Evolutionary conservation across 2,888 invertebrate genomes (phyloP), one percentile per base, ranked within the genome.

Genomic region (Caenorhabditis sp.): DNA sequence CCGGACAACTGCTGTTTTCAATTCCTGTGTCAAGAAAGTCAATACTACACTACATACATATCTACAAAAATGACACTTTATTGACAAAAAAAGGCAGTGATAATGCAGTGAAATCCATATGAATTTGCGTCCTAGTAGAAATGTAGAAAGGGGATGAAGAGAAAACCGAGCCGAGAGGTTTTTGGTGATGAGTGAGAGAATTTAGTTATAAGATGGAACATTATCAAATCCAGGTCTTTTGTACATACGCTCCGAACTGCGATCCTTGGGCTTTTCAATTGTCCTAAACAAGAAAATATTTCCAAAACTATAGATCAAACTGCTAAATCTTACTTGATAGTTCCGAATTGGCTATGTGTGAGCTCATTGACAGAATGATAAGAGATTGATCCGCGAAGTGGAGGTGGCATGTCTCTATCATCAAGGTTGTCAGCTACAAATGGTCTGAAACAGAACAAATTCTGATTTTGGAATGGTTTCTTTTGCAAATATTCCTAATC

Each of bases 171-270:
- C 32, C 4, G 32, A 51, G 22, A 24, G 15, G 22, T n/a, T n/a
- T n/a, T n/a, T n/a, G n/a, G n/a, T n/a, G n/a, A n/a, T n/a, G 15
- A 35, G 11, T 22, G 18, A 44, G 18, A 51, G 44, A 44, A 32
- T 15, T 47, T n/a, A 18, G 35, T 76, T 74, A 86, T 91, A 91
- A 22, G 90, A 86, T 61, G 91, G 90, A n/a, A 91, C 90, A 67
- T 91, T 91, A 76, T 91, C 91, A 81, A 90, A 88, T 64, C 89
- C 89, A 44, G 91, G 91, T 51, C 90, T 78, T 37, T 86, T 85
- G 84, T 86, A 90, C 89, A 91, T 89, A 22, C 85, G 71, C 60
- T 90, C 88, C 35, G 91, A 89, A 24, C 80, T 85, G 65, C 83
- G 79, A 35, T 85, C 86, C 40, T 85, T 81, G 15, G 90, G 88